These are phyloP conservation scores for Rhincodon typus DNA, from an alignment of 2,797 vertebrate genomes.

Conservation along the genomic window DNA sequence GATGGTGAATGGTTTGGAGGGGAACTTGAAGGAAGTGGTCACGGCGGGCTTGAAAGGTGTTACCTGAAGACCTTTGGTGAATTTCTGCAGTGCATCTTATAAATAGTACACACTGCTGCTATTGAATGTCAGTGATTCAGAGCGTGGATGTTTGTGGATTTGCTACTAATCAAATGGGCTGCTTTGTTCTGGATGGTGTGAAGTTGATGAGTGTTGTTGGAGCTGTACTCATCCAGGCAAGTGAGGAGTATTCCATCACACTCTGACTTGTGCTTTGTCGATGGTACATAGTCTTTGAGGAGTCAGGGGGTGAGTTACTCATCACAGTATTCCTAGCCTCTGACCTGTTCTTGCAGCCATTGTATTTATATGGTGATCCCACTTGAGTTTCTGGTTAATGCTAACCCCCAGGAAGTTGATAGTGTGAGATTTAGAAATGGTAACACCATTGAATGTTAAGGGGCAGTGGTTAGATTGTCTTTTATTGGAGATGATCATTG, in stretches of 20 bases:
- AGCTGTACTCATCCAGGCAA: not conserved
- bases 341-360: not conserved
- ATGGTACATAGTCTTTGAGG: not conserved
- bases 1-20: too few species aligned
- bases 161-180: not conserved
- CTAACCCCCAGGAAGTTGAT: too few species aligned
- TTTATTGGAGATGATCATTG: too few species aligned
- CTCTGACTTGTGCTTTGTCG: not conserved
- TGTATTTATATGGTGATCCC: not conserved
- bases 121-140: not conserved
- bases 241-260: not conserved
- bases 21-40: too few species aligned
- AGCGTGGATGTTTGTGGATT: not conserved
- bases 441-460: too few species aligned
- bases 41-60: too few species aligned
- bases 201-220: not conserved
- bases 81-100: not conserved
- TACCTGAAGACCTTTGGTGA: too few species aligned
- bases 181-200: not conserved
- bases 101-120: not conserved
- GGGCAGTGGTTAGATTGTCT: too few species aligned
- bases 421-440: too few species aligned
- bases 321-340: not conserved
- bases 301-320: not conserved
- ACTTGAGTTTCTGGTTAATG: too few species aligned